These are phyloP conservation scores for Gandaritis pyraliata DNA, from an alignment of 2,888 invertebrate genomes.

Conservation along the genomic window DNA sequence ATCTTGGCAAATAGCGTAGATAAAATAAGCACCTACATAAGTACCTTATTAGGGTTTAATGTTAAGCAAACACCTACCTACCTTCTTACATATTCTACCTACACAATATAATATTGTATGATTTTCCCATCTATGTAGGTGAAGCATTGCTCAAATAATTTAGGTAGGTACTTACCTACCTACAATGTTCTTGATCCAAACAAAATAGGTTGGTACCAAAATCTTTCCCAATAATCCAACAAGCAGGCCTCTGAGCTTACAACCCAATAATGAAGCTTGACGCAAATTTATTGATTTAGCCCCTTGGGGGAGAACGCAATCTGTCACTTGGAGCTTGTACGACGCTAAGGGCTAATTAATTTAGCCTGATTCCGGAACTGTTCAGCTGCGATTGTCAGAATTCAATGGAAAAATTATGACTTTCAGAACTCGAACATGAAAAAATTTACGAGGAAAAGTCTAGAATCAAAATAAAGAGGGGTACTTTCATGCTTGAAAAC, in stretches of 20 bases:
- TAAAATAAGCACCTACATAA: too few species aligned
- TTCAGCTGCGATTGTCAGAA: slow-evolving; percentile 22
- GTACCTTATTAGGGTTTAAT: too few species aligned
- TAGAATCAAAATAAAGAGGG: too few species aligned
- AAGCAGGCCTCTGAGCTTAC: slow-evolving; percentile 24
- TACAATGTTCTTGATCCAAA: slow-evolving; percentile 11
- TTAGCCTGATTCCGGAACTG: slow-evolving; percentile 27
- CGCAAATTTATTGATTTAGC: slow-evolving; percentile 36
- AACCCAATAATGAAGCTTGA: slow-evolving; percentile 34
- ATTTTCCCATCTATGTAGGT: too few species aligned
- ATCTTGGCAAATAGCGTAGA: too few species aligned
- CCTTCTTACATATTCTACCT: too few species aligned
- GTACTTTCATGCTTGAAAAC: too few species aligned
- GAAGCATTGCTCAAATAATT: too few species aligned
- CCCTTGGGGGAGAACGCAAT: slow-evolving; percentile 31
- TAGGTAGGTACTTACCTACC: not conserved
- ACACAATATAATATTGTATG: too few species aligned
- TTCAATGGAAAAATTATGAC: slow-evolving; percentile 19
- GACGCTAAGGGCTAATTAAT: slow-evolving; percentile 37
- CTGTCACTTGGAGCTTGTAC: slow-evolving; percentile 35
- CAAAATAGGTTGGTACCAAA: slow-evolving; percentile 1
- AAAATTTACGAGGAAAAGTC: not conserved
- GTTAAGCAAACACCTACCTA: too few species aligned
- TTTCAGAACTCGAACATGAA: not conserved
- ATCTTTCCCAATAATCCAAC: slow-evolving; percentile 18